Base-by-base conservation (phyloP, 2,113 vertebrate genomes). In the Canis aureus region DNA sequence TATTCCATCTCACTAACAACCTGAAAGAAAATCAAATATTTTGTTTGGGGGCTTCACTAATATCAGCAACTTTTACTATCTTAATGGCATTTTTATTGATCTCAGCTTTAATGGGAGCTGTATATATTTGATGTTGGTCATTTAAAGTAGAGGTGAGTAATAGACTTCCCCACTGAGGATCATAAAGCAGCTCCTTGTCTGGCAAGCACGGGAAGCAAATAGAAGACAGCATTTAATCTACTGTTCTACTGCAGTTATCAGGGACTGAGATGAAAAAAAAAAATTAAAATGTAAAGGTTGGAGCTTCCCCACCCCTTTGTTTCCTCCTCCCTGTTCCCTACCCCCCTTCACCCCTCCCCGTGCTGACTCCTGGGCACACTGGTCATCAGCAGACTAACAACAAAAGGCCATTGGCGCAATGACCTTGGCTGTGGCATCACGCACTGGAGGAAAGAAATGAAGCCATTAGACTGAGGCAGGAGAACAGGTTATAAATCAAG, bases 361-460 rank as follows among this genome's bases (percentile, higher is more conserved):
- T 12, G 92, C 98, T 66, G 98, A 92, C 98, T 99, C 98, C 97
- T 97, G 76, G 98, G 98, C 98, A 98, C 98, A 98, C 98, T 98
- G 99, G 99, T 99, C 99, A 99, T 99, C 99, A 99, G 99, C 99
- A 97, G 99, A 98, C 99, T 98, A 99, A 99, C 99, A 99, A 99
- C 99, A 99, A 99, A 99, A 99, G 99, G 99, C 99, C 99, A 99
- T 99, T 99, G 99, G 99, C 98, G 98, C 99, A 99, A 99, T 99
- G 99, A 99, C 99, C 99, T 99, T 99, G 99, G 99, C 99, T 99
- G 99, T 99, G 99, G 99, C 99, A 99, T 99, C 99, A 99, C 99
- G 99, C 99, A 99, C 99, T 99, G 98, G 99, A 99, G 99, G 99
- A 99, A 99, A 99, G 99, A 99, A 99, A 99, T 99, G 99, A 99